Conservation (phyloP, 2,888 invertebrate genomes). For the Drosophila kuntzei region DNA sequence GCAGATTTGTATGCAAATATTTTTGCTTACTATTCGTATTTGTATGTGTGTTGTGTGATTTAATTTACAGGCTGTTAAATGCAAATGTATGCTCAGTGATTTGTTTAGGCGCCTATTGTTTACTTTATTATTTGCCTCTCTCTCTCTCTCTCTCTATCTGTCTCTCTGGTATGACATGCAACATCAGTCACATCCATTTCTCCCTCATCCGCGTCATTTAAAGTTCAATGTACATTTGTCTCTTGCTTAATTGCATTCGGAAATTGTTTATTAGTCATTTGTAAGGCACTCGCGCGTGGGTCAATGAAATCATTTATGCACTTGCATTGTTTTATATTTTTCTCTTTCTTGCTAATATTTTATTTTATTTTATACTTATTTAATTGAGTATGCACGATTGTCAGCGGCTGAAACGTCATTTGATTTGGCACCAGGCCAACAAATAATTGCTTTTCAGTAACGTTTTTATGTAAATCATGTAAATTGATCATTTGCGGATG, state of each 20-base stretch:
- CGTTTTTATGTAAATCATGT: constrained; percentile 27
- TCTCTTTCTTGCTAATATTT: constrained; percentile 8
- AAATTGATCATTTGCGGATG: constrained; percentile 36
- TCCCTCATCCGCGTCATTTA: constrained; percentile 45
- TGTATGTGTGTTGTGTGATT: constrained; percentile 48
- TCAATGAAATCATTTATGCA: constrained; percentile 71
- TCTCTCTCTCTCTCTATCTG: not conserved
- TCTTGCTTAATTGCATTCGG: constrained; percentile 71
- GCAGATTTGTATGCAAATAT: constrained; percentile 66
- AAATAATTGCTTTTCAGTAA: constrained; percentile 36
- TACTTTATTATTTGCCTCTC: constrained; percentile 17
- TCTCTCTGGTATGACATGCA: constrained; percentile 38
- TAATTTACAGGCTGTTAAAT: constrained; percentile 62
- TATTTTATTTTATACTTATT: constrained; percentile 38
- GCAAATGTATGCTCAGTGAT: constrained; percentile 48
- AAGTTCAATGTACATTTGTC: constrained; percentile 75
- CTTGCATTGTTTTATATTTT: constrained; percentile 39
- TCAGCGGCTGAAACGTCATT: constrained; percentile 36
- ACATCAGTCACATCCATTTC: constrained; percentile 41
- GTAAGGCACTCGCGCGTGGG: constrained; percentile 52
- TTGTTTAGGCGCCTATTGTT: constrained; percentile 52
- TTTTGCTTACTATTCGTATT: constrained; percentile 38
- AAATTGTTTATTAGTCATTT: constrained; percentile 75
- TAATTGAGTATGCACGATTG: constrained; percentile 24
- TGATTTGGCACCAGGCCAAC: constrained; percentile 41